phyloP scores from a whole-genome alignment of 2,797 vertebrate species.

The Pogonophryne albipinna region DNA sequence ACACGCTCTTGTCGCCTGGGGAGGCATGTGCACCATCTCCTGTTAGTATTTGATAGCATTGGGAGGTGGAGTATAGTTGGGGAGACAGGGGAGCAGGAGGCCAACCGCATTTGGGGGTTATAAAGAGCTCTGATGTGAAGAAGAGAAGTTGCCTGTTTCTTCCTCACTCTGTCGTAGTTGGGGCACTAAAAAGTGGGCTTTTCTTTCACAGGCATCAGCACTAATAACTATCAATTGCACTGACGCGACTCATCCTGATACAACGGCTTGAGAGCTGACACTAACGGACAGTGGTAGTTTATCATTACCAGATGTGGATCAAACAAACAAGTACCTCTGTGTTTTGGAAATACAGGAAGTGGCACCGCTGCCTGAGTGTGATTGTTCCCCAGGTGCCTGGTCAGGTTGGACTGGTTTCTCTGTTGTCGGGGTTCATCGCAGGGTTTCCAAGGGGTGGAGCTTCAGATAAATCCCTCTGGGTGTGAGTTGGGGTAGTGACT shows the following conservation, averaged over 20 bases:
- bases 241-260: background rate
- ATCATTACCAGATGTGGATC: background rate
- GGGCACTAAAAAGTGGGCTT: slow-evolving; percentile 10
- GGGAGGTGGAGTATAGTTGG: slow-evolving; percentile 9
- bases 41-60: slow-evolving; percentile 47
- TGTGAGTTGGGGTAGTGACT: slow-evolving; percentile 28
- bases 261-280: slow-evolving; percentile 8
- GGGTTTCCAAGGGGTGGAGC: slow-evolving; percentile 46
- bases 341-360: slow-evolving; percentile 67
- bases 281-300: background rate
- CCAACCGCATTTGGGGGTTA: slow-evolving; percentile 22
- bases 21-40: slow-evolving; percentile 57
- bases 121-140: slow-evolving; percentile 25
- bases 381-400: slow-evolving; percentile 60
- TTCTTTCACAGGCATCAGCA: background rate
- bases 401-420: slow-evolving; percentile 76
- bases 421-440: slow-evolving; percentile 60
- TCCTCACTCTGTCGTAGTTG: background rate
- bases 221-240: slow-evolving; percentile 53
- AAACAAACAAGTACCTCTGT: slow-evolving; percentile 35
- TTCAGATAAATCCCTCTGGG: slow-evolving; percentile 17
- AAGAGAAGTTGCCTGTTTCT: slow-evolving; percentile 24
- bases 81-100: slow-evolving; percentile 15
- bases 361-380: slow-evolving; percentile 22
- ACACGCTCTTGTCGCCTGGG: slow-evolving; percentile 54